phyloP scores from a whole-genome alignment of 1,140 invertebrate genomes.

The Drosophila seguyi region DNA sequence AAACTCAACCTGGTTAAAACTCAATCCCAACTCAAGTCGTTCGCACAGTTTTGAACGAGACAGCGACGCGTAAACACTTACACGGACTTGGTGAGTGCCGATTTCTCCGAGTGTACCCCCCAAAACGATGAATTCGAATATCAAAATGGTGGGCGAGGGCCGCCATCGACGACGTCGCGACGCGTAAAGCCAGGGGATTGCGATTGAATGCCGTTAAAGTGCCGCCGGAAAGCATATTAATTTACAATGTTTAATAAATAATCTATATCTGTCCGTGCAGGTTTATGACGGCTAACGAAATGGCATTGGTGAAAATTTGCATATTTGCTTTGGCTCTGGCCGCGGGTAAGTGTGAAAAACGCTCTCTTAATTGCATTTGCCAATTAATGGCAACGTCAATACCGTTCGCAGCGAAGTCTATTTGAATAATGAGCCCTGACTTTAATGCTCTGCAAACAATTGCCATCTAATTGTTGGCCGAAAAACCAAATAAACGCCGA shows the following conservation, averaged over 20 bases:
- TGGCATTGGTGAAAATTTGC: conserved; percentile 79
- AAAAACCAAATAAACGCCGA: conserved; percentile 28
- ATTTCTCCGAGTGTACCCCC: conserved; percentile 15
- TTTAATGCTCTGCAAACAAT: conserved; percentile 59
- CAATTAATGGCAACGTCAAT: conserved; percentile 59
- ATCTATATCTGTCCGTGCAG: conserved; percentile 59
- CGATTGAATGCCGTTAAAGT: conserved; percentile 19
- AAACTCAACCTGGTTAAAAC: conserved; percentile 31
- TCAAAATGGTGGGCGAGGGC: conserved; percentile 15
- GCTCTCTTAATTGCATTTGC: conserved; percentile 37
- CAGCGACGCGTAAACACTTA: conserved; percentile 58
- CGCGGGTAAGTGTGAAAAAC: conserved; percentile 70
- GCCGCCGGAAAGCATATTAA: conserved; percentile 32
- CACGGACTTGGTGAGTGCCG: conserved; percentile 45
- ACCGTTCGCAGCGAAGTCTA: conserved; percentile 23
- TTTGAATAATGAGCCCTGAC: conserved; percentile 56
- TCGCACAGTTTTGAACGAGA: conserved; percentile 56
- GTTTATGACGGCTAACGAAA: conserved; percentile 62
- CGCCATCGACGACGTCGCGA: background rate
- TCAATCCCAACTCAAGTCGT: conserved; percentile 1
- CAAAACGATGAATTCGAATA: conserved; percentile 16
- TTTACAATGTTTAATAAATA: conserved; percentile 34
- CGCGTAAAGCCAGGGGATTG: background rate
- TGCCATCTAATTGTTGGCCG: conserved; percentile 52
- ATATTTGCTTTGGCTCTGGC: conserved; percentile 75